phyloP scores from a whole-genome alignment of 1,140 invertebrate genomes.

The Saccostrea glomerata region DNA sequence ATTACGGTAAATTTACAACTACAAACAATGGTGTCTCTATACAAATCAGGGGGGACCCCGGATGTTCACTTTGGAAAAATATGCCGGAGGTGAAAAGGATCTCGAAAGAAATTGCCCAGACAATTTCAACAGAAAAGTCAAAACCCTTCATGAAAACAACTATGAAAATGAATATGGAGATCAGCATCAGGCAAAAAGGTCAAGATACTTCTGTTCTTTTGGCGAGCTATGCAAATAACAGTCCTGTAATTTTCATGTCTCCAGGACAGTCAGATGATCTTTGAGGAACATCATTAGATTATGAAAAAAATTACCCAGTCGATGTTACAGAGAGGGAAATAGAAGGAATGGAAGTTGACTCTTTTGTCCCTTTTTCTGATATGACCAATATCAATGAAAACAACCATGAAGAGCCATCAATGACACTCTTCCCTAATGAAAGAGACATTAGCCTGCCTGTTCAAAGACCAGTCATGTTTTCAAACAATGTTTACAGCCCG shows the following conservation, averaged over 20 bases:
- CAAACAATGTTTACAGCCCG: no score
- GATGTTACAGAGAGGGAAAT: neutral
- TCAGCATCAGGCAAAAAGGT: neutral
- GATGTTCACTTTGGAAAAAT: neutral
- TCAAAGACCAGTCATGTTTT: no score
- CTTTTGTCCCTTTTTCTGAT: neutral
- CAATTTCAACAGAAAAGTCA: neutral
- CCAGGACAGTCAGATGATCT: neutral
- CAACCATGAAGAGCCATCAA: no score
- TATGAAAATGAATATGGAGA: neutral
- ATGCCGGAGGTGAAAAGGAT: neutral
- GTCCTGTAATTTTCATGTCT: neutral
- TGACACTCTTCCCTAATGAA: no score
- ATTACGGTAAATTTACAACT: constrained; percentile 33
- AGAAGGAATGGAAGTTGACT: neutral
- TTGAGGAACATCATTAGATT: neutral
- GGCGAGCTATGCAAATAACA: neutral
- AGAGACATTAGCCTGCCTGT: no score
- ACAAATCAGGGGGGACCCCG: neutral
- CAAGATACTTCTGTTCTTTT: neutral
- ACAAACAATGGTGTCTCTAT: neutral
- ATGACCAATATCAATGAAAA: neutral
- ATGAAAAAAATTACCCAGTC: neutral
- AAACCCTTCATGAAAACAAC: neutral
- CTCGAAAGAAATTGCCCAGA: neutral